Evolutionary conservation across 2,113 vertebrate genomes (phyloP).

Genomic region (Athene cunicularia): DNA sequence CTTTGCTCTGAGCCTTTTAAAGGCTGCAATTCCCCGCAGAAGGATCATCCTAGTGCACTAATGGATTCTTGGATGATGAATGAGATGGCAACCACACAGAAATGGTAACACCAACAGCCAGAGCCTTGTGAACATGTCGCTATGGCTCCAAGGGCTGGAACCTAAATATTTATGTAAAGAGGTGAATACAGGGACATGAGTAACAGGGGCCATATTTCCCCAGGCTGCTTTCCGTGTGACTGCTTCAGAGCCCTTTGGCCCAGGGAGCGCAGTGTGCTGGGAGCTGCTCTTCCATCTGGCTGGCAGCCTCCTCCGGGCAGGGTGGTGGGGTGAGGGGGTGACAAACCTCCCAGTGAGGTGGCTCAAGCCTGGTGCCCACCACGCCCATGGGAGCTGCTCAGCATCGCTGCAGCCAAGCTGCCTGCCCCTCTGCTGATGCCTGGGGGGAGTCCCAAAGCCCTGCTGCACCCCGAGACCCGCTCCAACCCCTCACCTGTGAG

Average conservation of each 20-base stretch:
- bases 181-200: background rate
- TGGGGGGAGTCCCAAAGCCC: rapidly evolving
- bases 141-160: background rate
- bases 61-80: background rate
- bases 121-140: background rate
- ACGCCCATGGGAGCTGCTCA: background rate
- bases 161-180: conserved; percentile 59
- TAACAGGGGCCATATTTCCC: background rate
- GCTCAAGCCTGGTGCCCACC: rapidly evolving
- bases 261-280: rapidly evolving
- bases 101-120: background rate
- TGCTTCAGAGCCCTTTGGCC: background rate
- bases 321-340: background rate
- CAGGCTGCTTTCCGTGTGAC: background rate
- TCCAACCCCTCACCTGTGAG: conserved; percentile 76
- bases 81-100: background rate
- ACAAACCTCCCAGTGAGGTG: background rate
- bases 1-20: background rate
- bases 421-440: background rate
- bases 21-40: background rate
- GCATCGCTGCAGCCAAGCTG: rapidly evolving
- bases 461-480: background rate
- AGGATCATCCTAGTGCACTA: background rate
- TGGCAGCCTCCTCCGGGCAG: background rate
- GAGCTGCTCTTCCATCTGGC: background rate